Percentiles rank a stretch among this genome's conserved stretches.
Conservation (phyloP, 1,140 invertebrate species). For the Meloidogyne exigua region DNA sequence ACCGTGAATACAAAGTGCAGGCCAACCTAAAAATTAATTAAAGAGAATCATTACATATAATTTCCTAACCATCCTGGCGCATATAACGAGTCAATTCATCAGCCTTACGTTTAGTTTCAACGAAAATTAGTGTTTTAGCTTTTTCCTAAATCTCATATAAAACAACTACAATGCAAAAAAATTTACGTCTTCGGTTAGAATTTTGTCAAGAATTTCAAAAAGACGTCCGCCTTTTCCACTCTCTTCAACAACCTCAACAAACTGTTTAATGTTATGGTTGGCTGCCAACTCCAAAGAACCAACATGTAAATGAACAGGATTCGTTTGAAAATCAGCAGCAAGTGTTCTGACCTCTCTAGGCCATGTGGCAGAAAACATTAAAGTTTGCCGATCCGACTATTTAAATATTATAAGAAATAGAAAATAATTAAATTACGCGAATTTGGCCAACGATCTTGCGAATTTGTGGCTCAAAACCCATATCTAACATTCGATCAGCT, state of each 20-base stretch:
- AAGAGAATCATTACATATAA: not conserved
- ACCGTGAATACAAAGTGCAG: slow-evolving; percentile 68
- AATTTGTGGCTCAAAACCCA: slow-evolving; percentile 98
- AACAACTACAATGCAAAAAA: slow-evolving; percentile 71
- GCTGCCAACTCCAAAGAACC: slow-evolving; percentile 86
- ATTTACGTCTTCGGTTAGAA: slow-evolving; percentile 17
- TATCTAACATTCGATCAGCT: slow-evolving; percentile 97
- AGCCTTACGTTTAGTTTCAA: slow-evolving; percentile 93
- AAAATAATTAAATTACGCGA: slow-evolving; percentile 64
- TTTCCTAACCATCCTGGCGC: slow-evolving; percentile 76
- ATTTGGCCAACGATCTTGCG: slow-evolving; percentile 93
- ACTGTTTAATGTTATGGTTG: slow-evolving; percentile 87
- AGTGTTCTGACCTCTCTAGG: slow-evolving; percentile 89
- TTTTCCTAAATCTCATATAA: slow-evolving; percentile 13
- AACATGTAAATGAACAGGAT: slow-evolving; percentile 90
- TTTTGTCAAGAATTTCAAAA: slow-evolving; percentile 40
- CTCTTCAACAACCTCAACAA: slow-evolving; percentile 55
- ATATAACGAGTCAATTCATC: slow-evolving; percentile 89
- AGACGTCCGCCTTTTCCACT: slow-evolving; percentile 44
- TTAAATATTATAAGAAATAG: slow-evolving; percentile 11
- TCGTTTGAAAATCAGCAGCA: slow-evolving; percentile 85
- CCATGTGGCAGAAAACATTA: slow-evolving; percentile 99
- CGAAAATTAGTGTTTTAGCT: slow-evolving; percentile 77
- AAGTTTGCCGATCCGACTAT: slow-evolving; percentile 81
- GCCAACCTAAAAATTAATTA: slow-evolving; percentile 41